Conservation (phyloP, 2,888 invertebrate genomes). For the Thysanoteuthis rhombus region DNA sequence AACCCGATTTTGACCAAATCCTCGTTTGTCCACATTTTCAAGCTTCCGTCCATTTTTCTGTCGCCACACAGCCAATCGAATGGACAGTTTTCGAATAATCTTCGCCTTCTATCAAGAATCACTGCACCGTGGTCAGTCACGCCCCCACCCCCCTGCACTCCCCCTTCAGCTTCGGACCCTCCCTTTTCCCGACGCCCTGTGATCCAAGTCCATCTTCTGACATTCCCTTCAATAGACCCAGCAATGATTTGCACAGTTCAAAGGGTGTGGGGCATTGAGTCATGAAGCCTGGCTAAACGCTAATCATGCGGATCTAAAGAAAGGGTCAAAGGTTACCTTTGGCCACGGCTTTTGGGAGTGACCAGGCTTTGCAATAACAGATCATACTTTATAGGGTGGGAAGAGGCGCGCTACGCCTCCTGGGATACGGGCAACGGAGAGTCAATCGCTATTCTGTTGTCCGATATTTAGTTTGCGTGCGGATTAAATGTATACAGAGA, state of each 20-base stretch:
- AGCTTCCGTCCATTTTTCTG: background rate
- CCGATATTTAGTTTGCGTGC: background rate
- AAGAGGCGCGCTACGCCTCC: background rate
- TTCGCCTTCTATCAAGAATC: background rate
- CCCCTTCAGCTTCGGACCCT: background rate
- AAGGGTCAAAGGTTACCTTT: background rate
- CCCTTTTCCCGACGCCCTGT: background rate
- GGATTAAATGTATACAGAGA: background rate
- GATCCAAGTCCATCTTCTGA: background rate
- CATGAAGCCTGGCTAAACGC: background rate
- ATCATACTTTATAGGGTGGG: background rate
- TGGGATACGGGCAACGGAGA: background rate
- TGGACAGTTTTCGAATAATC: background rate
- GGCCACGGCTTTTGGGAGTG: background rate
- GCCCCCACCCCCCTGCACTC: too few relatives aligned
- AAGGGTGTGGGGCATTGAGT: background rate
- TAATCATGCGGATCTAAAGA: background rate
- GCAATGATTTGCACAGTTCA: background rate
- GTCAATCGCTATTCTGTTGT: background rate
- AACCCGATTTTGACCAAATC: background rate
- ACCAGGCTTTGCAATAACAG: background rate
- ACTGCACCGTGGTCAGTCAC: background rate
- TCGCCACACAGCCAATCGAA: background rate
- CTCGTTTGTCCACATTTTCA: background rate
- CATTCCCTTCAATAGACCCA: too few relatives aligned